phyloP scores from a whole-genome alignment of 2,888 invertebrate species.

The Polyommatus iphigenia region DNA sequence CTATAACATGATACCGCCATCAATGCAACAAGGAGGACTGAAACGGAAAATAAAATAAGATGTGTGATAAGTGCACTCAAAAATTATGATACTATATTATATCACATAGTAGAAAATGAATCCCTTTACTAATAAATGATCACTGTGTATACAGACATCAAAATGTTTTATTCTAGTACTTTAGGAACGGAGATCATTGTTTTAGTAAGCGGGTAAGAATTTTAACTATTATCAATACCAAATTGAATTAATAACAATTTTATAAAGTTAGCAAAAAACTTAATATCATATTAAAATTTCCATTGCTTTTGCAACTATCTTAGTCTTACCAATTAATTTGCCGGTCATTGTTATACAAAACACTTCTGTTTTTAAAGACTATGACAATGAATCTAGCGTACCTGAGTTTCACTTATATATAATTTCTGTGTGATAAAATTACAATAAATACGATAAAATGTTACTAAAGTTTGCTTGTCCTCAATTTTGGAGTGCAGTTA shows the following conservation, averaged over 20 bases:
- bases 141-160: too few relatives aligned
- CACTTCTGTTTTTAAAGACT: background rate
- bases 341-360: background rate
- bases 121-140: background rate
- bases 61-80: background rate
- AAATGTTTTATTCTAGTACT: too few relatives aligned
- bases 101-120: background rate
- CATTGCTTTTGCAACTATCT: background rate
- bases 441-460: slow-evolving; percentile 48
- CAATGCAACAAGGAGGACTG: slow-evolving; percentile 52
- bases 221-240: too few relatives aligned
- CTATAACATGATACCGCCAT: slow-evolving; percentile 44
- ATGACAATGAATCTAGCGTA: slow-evolving; percentile 43
- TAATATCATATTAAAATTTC: too few relatives aligned
- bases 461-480: slow-evolving; percentile 31
- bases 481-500: slow-evolving; percentile 29
- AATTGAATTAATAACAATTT: too few relatives aligned
- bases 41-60: slow-evolving; percentile 35
- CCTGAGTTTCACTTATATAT: slow-evolving; percentile 45
- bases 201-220: too few relatives aligned
- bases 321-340: slow-evolving; percentile 15
- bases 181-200: too few relatives aligned
- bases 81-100: background rate
- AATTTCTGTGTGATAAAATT: slow-evolving; percentile 56
- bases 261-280: too few relatives aligned